Conservation (phyloP, 2,888 invertebrate species). For the Tetranychus piercei region DNA sequence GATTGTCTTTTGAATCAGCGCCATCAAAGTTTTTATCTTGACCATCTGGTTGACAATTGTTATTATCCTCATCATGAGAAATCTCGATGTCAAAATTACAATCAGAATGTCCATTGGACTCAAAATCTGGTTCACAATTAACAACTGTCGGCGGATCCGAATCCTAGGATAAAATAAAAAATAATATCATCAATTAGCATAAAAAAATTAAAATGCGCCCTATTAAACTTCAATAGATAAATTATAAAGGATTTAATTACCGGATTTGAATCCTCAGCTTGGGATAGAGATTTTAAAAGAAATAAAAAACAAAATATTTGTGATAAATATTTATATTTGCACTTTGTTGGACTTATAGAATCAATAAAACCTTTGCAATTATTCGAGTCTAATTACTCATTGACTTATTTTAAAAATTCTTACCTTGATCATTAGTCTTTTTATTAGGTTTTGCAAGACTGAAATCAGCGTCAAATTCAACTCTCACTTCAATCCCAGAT, state of each 20-base stretch:
- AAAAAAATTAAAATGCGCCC: too few relatives aligned
- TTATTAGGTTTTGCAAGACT: not conserved
- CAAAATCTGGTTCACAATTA: not conserved
- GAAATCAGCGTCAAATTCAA: slow-evolving; percentile 6
- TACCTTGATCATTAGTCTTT: not conserved
- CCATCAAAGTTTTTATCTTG: too few relatives aligned
- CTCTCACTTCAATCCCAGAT: not conserved
- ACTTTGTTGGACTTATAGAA: too few relatives aligned
- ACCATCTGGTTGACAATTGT: too few relatives aligned
- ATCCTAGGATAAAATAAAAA: not conserved
- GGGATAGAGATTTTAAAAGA: not conserved
- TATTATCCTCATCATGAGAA: not conserved
- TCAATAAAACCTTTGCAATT: too few relatives aligned
- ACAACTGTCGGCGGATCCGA: not conserved
- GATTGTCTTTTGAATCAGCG: too few relatives aligned
- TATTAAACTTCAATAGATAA: not conserved
- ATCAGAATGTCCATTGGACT: not conserved
- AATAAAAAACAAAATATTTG: not conserved
- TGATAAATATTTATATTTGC: too few relatives aligned
- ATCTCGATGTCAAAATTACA: not conserved
- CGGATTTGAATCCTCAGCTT: not conserved
- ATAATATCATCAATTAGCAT: not conserved
- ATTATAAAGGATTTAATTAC: not conserved
- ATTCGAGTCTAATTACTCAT: too few relatives aligned
- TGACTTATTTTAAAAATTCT: not conserved